phyloP scores from a whole-genome alignment of 2,888 invertebrate species.

The Ormyrus labotus region DNA sequence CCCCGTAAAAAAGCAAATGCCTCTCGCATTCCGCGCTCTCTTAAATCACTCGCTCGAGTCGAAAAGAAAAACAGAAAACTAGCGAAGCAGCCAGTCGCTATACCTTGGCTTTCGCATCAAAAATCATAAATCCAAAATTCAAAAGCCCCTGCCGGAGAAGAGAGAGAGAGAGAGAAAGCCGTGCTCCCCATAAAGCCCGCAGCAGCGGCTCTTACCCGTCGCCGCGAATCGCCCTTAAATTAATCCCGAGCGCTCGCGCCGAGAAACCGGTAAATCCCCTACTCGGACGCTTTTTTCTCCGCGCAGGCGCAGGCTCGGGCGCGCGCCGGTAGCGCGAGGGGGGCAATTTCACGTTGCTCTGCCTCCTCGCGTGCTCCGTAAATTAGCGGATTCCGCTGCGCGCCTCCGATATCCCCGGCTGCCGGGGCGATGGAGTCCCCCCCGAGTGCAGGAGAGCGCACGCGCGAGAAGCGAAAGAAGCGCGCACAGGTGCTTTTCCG shows the following conservation, averaged over 20 bases:
- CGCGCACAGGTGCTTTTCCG: too few species aligned
- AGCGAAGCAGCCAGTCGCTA: neutral
- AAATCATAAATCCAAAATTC: slow-evolving; percentile 47
- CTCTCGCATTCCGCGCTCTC: slow-evolving; percentile 17
- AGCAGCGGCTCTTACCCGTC: slow-evolving; percentile 15
- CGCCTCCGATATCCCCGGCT: neutral
- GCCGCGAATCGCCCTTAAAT: slow-evolving; percentile 45
- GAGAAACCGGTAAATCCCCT: slow-evolving; percentile 47
- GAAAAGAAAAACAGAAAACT: neutral
- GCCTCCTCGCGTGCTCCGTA: slow-evolving; percentile 52
- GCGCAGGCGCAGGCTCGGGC: neutral
- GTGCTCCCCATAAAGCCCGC: slow-evolving; percentile 17
- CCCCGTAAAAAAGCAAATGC: slow-evolving; percentile 1
- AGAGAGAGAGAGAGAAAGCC: too few species aligned
- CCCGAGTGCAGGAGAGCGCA: neutral
- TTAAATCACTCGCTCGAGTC: neutral
- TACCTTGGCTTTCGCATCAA: neutral
- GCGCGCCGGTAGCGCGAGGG: neutral
- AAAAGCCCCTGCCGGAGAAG: slow-evolving; percentile 14
- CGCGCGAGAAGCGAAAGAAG: slow-evolving; percentile 3
- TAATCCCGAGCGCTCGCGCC: slow-evolving; percentile 24
- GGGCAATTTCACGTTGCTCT: slow-evolving; percentile 30
- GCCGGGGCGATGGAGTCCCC: neutral
- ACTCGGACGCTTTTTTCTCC: slow-evolving; percentile 1
- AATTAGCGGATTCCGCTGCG: slow-evolving; percentile 48